Conservation (phyloP, 1,140 invertebrate species). For the Drosophila gunungcola region DNA sequence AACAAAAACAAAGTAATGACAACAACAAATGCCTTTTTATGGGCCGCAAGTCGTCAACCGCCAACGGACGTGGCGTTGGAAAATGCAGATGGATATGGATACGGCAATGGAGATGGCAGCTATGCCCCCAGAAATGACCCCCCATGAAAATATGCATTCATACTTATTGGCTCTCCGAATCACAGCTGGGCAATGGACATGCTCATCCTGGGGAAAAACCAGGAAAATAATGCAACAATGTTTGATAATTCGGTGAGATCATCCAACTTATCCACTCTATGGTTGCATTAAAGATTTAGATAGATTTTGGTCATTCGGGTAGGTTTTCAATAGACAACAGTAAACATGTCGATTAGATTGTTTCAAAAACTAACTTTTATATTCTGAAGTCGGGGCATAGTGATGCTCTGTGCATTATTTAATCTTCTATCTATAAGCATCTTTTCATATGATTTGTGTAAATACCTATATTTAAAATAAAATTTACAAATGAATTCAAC, state of each 20-base stretch:
- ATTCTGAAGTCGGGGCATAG: no score
- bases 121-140: slow-evolving; percentile 42
- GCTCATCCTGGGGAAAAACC: neutral
- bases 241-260: neutral
- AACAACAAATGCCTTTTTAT: slow-evolving; percentile 39
- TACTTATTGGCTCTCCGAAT: slow-evolving; percentile 46
- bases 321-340: no score
- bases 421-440: no score
- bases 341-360: no score
- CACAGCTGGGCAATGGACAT: neutral
- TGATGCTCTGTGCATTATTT: no score
- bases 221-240: neutral
- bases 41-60: slow-evolving; percentile 36
- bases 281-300: neutral
- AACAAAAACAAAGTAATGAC: slow-evolving; percentile 31
- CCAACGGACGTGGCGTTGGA: slow-evolving; percentile 17
- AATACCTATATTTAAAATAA: no score
- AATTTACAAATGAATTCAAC: no score
- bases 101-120: slow-evolving; percentile 2
- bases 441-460: no score
- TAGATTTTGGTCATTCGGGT: neutral
- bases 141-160: slow-evolving; percentile 25
- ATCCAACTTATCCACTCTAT: neutral
- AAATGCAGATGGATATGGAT: slow-evolving; percentile 16
- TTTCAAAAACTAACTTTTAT: no score